A percentile compares a stretch with the other conserved stretches of the same genome.
These are phyloP conservation scores for Karalla daura DNA, from an alignment of 2,797 vertebrate genomes.

Conservation along the genomic window DNA sequence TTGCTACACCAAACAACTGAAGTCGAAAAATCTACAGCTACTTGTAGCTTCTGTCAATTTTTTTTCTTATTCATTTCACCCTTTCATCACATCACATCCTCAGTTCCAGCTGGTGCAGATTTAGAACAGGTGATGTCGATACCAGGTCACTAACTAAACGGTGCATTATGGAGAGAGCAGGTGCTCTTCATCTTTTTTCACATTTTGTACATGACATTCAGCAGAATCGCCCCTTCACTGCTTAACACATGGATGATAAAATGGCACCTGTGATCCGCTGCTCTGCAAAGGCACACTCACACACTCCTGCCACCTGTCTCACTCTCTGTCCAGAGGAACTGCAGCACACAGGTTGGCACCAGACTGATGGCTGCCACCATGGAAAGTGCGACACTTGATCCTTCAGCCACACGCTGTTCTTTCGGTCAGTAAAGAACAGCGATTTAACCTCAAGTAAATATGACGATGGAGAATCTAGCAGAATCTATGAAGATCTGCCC, in stretches of 20 bases:
- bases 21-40: too few species aligned
- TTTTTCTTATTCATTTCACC: neutral
- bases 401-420: neutral
- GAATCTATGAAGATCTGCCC: too few species aligned
- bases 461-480: too few species aligned
- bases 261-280: constrained; percentile 5
- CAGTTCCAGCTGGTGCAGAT: neutral
- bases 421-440: constrained; percentile 6
- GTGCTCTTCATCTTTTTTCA: constrained; percentile 15
- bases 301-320: constrained; percentile 30
- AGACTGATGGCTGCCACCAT: constrained; percentile 10
- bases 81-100: neutral
- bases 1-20: too few species aligned
- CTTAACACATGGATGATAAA: constrained; percentile 46
- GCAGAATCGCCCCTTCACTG: constrained; percentile 2
- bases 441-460: constrained; percentile 13
- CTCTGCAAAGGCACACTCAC: constrained; percentile 6
- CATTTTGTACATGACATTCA: constrained; percentile 22
- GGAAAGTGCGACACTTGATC: constrained; percentile 7
- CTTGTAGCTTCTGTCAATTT: neutral
- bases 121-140: neutral
- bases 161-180: constrained; percentile 12
- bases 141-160: neutral
- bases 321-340: neutral
- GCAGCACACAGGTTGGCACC: constrained; percentile 14